Evolutionary conservation across 2,113 vertebrate genomes (phyloP), one percentile per base, ranked within the genome.

Genomic region (Phyllostomus hastatus): DNA sequence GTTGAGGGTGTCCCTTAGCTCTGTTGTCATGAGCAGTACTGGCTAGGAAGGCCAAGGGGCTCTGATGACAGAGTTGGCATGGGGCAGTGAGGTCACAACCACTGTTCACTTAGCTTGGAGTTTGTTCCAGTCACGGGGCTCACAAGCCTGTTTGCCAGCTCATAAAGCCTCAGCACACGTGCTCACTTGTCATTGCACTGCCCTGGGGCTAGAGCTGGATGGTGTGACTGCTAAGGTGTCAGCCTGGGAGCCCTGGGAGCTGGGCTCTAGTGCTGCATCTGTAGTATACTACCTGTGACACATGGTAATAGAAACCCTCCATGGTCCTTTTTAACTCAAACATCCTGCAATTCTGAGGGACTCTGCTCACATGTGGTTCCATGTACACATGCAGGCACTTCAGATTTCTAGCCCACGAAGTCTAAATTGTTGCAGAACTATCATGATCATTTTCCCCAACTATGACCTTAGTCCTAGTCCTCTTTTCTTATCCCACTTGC

Each of bases 61-160:
- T n/a, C 11, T 2, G 1, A 59, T 84, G 69, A 90, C 54, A 7
- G 79, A 87, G n/a, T 7, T 8, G 4, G 52, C 16, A 5, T 4
- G 4, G 85, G 48, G 38, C 82, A 59, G 16, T 0, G 41, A 88
- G 88, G 72, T 46, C 72, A n/a, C 33, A 80, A 6, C 9, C 15
- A 2, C 24, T 4, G 31, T 43, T 89, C 87, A 19, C 17, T 48
- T 43, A 67, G 43, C 24, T 6, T 96, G 97, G 96, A 97, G 80
- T 97, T 95, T 95, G 95, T 59, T 80, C 96, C 75, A 52, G 95
- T 97, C 95, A 90, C 82, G 28, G 75, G 46, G 95, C 95, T 95
- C 95, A 81, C 2, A 7, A 43, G 75, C 79, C 10, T 48, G 54
- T 38, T 50, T 52, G 91, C 91, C 69, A 84, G 31, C 79, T 93